Conservation (phyloP, 2,797 vertebrate species). For the Accipiter fasciatus region DNA sequence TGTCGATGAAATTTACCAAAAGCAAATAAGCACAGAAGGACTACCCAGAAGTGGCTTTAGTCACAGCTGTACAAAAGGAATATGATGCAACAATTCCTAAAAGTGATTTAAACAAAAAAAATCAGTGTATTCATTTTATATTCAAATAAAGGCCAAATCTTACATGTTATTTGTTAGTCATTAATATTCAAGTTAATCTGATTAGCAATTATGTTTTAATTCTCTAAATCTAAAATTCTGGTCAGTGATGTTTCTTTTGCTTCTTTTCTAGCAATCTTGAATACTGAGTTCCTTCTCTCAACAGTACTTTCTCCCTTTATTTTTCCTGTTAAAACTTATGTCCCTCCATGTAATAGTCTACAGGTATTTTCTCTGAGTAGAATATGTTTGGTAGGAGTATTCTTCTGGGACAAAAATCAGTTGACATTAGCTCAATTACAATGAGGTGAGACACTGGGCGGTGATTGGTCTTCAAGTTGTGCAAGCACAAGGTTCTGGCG, state of each 20-base stretch:
- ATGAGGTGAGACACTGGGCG: neutral
- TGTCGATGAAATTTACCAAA: neutral
- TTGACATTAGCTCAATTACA: neutral
- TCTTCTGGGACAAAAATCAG: neutral
- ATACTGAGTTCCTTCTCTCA: neutral
- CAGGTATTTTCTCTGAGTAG: neutral
- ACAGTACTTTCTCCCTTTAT: neutral
- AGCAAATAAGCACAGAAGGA: neutral
- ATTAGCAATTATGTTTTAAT: neutral
- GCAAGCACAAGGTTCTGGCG: neutral
- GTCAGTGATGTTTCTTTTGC: neutral
- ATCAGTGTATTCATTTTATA: neutral
- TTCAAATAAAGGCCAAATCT: neutral
- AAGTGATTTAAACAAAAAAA: neutral
- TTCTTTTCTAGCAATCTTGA: neutral
- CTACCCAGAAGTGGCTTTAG: neutral
- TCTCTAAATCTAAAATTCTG: neutral
- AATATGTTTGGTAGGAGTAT: neutral
- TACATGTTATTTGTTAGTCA: neutral
- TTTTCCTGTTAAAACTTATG: neutral
- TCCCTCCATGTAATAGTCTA: neutral
- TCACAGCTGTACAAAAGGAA: neutral
- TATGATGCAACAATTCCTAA: neutral
- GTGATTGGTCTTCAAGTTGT: neutral
- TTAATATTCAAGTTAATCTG: neutral